A percentile compares a stretch with the other conserved stretches of the same genome.
Conservation (phyloP, 2,797 vertebrate species). For the Hafferia zeledoni region DNA sequence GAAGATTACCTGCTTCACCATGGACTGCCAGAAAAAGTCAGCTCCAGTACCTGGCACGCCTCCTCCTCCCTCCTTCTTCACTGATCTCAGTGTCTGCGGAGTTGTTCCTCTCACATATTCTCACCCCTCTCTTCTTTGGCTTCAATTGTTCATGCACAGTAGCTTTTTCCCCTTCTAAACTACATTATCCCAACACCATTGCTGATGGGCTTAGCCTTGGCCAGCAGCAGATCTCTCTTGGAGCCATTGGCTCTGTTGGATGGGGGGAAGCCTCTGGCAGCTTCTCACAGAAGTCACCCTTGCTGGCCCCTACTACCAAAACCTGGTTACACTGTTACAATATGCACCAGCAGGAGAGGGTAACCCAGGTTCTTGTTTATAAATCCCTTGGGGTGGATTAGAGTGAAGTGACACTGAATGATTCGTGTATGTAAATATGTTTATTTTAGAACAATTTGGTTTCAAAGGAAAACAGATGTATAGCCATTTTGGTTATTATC, state of each 20-base stretch:
- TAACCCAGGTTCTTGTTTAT: no score
- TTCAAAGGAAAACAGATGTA: no score
- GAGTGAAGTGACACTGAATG: no score
- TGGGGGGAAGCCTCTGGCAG: background rate
- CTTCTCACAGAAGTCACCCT: background rate
- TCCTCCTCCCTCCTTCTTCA: background rate
- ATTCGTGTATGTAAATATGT: no score
- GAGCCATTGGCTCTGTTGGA: background rate
- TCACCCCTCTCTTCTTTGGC: fast-evolving
- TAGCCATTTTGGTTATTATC: no score
- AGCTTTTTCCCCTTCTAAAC: background rate
- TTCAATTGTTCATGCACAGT: fast-evolving
- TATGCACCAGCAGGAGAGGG: no score
- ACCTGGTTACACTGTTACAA: background rate
- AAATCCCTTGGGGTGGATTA: no score
- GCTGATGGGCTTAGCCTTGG: background rate
- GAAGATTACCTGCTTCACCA: background rate
- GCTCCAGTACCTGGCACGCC: fast-evolving
- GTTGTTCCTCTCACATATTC: background rate
- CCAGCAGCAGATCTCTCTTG: no score
- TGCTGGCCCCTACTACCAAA: background rate
- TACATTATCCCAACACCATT: background rate
- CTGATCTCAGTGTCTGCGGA: background rate
- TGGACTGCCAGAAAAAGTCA: background rate
- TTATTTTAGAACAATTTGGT: no score